Base-by-base conservation (phyloP, 1,140 invertebrate species). In the Brachionus sp. region DNA sequence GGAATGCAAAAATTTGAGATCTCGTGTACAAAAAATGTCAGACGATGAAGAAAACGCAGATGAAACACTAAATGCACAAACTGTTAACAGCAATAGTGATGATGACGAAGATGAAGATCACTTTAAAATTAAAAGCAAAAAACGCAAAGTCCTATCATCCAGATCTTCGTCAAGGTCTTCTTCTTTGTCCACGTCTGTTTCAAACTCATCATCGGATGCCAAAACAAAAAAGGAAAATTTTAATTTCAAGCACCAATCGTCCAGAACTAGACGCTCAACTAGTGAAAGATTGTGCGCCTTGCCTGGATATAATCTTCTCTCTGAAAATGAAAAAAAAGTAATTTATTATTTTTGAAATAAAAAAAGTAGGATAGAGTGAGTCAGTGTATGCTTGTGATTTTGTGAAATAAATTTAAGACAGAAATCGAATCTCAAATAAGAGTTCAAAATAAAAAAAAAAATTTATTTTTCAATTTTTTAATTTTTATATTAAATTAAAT, bases 251-350 rank as follows among this genome's bases (percentile, higher is more conserved):
- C 19, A 42, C 16, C 10, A n/a, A 10, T 37, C 66, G 16, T 39
- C 50, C 50, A 57, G 13, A 16, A 70, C 66, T 7, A 46, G 70
- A 75, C 37, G 70, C 6, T 46, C 39, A 19, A 25, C 42, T 46
- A 75, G 39, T 25, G 39, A 44, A 75, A 57, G 85, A 19, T 66
- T 83, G 10, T 35, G 86, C 35, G 83, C 85, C 37, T 84, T 87
- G 83, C 86, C 87, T 13, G 86, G 87, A 29, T 88, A 85, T 85
- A 86, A 86, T 33, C 64, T 88, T 84, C 77, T 89, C 9, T 88
- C 88, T 46, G 86, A 86, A 64, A 84, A 86, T 78, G 88, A 89
- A 78, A 86, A 85, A 84, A 88, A 86, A 86, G 87, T 88, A 85
- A 82, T 84, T 73, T 46, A 25, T 83, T 57, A 70, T 35, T 39